Percentiles rank a stretch among this genome's conserved stretches.
phyloP scores from a whole-genome alignment of 2,797 vertebrate genomes.

The Oophaga sylvatica region DNA sequence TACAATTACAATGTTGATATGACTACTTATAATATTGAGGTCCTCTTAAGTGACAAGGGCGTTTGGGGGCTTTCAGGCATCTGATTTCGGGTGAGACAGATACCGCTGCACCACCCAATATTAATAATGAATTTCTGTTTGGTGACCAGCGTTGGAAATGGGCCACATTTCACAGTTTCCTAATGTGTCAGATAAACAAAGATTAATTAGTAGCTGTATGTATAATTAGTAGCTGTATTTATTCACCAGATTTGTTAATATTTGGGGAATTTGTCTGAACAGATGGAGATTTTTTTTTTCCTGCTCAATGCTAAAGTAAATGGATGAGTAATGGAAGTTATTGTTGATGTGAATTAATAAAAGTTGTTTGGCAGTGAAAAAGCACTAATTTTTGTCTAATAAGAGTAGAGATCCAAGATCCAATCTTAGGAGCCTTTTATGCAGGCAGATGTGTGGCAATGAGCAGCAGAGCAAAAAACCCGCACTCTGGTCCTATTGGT shows the following conservation, averaged over 20 bases:
- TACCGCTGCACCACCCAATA: background rate
- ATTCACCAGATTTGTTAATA: slow-evolving; percentile 6
- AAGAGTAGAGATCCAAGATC: background rate
- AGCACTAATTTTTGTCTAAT: background rate
- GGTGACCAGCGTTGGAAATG: background rate
- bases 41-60: too few relatives aligned
- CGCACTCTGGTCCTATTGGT: background rate
- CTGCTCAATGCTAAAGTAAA: background rate
- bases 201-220: background rate
- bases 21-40: too few relatives aligned
- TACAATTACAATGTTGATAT: too few relatives aligned
- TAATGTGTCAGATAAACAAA: background rate
- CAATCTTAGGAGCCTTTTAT: background rate
- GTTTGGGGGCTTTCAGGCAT: background rate
- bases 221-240: background rate
- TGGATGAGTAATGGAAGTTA: background rate
- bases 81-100: background rate
- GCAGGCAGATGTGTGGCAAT: too few relatives aligned
- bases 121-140: background rate
- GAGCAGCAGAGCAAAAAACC: background rate
- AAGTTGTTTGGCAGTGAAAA: background rate
- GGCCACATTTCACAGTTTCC: background rate
- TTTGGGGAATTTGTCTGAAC: background rate
- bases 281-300: background rate
- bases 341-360: background rate